Evolutionary conservation across 2,888 invertebrate genomes (phyloP).

Genomic region (Agriotes lineatus): DNA sequence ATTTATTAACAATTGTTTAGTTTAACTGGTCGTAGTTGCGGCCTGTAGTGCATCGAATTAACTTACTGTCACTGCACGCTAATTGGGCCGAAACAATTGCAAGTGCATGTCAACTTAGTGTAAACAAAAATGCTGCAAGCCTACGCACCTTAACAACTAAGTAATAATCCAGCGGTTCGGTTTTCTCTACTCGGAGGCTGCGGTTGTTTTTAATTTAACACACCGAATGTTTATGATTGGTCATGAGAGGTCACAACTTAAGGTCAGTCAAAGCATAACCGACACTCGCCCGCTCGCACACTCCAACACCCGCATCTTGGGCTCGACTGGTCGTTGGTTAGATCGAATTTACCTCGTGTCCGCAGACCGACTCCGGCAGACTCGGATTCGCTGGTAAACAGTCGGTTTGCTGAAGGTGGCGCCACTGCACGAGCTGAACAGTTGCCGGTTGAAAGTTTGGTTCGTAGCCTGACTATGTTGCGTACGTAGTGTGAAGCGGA

Average conservation of each 20-base stretch:
- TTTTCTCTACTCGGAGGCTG: neutral
- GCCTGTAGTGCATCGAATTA: too few relatives aligned
- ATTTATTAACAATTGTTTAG: too few relatives aligned
- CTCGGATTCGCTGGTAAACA: conserved; percentile 3
- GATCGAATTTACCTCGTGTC: conserved; percentile 30
- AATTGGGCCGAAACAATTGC: conserved; percentile 1
- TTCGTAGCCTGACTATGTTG: neutral
- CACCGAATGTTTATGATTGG: conserved; percentile 1
- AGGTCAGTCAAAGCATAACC: conserved; percentile 1
- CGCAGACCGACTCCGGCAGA: conserved; percentile 9
- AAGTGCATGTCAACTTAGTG: neutral
- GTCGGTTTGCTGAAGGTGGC: neutral
- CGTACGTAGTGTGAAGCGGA: too few relatives aligned
- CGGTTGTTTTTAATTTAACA: conserved; percentile 4
- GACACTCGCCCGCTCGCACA: neutral
- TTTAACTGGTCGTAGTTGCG: neutral
- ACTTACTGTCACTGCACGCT: too few relatives aligned
- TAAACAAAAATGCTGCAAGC: neutral
- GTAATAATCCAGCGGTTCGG: conserved; percentile 5
- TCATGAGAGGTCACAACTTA: conserved; percentile 8
- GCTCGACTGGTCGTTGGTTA: conserved; percentile 11
- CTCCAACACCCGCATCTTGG: conserved; percentile 12
- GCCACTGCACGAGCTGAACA: neutral
- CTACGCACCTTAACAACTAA: conserved; percentile 5
- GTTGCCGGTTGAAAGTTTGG: neutral